phyloP scores from a whole-genome alignment of 2,113 vertebrate genomes.

The Danionella cerebrum region DNA sequence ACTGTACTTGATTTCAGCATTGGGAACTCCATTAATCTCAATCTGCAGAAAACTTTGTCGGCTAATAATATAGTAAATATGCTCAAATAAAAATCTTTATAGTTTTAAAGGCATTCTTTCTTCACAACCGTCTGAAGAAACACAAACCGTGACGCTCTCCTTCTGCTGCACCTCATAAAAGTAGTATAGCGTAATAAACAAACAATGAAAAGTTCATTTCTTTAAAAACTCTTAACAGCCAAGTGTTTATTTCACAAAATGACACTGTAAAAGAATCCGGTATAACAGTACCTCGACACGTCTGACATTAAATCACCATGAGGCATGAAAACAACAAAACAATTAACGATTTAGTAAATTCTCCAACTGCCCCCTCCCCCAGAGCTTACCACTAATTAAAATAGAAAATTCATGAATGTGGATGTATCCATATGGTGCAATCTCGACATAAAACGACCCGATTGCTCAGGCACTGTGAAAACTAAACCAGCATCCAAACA shows the following conservation, averaged over 20 bases:
- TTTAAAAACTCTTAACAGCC: not conserved
- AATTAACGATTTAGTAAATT: too few relatives aligned
- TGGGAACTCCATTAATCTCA: too few relatives aligned
- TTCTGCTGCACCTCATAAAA: too few relatives aligned
- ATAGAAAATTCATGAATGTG: not conserved
- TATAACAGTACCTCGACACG: not conserved
- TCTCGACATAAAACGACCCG: not conserved
- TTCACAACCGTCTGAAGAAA: too few relatives aligned
- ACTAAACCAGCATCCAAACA: conserved; percentile 26
- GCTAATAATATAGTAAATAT: too few relatives aligned
- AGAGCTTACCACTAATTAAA: conserved; percentile 5
- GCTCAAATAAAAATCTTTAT: too few relatives aligned
- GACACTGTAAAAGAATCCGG: conserved; percentile 11
- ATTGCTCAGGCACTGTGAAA: not conserved
- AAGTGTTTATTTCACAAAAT: conserved; percentile 18
- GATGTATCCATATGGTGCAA: not conserved
- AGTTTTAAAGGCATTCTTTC: too few relatives aligned
- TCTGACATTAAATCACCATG: conserved; percentile 7
- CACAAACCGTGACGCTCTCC: too few relatives aligned
- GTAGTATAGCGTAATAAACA: not conserved
- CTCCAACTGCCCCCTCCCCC: not conserved
- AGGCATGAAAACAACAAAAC: conserved; percentile 3
- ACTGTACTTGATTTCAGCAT: too few relatives aligned
- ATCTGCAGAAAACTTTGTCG: too few relatives aligned
- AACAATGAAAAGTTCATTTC: not conserved